phyloP scores from a whole-genome alignment of 2,888 invertebrate species.

The Cryptophagus acutangulus region DNA sequence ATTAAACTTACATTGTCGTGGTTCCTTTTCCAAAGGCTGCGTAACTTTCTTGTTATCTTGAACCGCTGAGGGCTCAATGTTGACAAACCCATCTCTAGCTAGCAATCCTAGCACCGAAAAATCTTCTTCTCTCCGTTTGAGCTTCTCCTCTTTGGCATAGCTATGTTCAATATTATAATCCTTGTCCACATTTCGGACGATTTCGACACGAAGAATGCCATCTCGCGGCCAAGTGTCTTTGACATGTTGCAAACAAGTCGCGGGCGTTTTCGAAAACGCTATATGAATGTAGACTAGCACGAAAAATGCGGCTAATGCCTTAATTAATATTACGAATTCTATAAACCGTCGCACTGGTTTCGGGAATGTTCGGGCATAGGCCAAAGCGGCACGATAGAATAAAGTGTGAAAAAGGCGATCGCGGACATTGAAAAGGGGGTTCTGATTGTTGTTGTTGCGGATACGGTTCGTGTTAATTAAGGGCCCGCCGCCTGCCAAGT shows the following conservation, averaged over 20 bases:
- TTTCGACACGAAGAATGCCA: constrained; percentile 90
- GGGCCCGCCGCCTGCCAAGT: constrained; percentile 53
- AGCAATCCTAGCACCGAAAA: constrained; percentile 60
- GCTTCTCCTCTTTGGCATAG: constrained; percentile 74
- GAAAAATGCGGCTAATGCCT: constrained; percentile 81
- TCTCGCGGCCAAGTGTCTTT: constrained; percentile 90
- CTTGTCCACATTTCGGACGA: constrained; percentile 63
- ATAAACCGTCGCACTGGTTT: constrained; percentile 74
- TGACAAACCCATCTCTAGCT: constrained; percentile 63
- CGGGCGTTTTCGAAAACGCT: constrained; percentile 87
- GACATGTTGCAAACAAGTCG: constrained; percentile 86
- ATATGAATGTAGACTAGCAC: constrained; percentile 93
- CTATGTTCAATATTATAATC: constrained; percentile 77
- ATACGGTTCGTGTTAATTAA: constrained; percentile 53
- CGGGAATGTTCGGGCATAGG: constrained; percentile 88
- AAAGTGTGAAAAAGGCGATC: constrained; percentile 92
- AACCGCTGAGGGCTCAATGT: constrained; percentile 63
- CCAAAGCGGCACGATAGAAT: constrained; percentile 86
- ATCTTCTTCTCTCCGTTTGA: constrained; percentile 60
- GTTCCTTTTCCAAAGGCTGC: constrained; percentile 32
- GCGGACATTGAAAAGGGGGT: constrained; percentile 77
- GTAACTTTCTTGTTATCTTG: constrained; percentile 49
- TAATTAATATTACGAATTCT: constrained; percentile 76
- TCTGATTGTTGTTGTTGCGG: constrained; percentile 60
- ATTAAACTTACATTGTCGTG: too few relatives aligned